Evolutionary conservation across 2,797 vertebrate genomes (phyloP).

Genomic region (Craterocephalus amniculus): DNA sequence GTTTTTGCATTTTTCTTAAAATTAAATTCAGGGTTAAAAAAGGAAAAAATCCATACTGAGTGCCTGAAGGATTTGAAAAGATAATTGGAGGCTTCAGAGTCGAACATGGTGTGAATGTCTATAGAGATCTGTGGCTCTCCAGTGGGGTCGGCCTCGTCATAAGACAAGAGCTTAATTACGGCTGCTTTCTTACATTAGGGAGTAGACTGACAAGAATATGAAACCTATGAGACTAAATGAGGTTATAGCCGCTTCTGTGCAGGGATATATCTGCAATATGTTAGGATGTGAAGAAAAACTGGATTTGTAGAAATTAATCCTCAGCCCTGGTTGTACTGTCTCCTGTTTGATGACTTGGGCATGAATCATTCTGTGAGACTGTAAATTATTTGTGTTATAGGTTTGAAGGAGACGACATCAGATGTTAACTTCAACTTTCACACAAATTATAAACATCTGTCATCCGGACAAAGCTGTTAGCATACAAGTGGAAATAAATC

Average conservation of each 20-base stretch:
- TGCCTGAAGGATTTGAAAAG: constrained; percentile 24
- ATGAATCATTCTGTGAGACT: constrained; percentile 5
- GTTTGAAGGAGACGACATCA: constrained; percentile 23
- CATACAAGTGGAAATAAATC: constrained; percentile 10
- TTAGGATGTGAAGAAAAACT: background rate
- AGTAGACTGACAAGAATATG: constrained; percentile 29
- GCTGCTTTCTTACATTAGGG: constrained; percentile 32
- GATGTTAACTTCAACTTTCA: constrained; percentile 29
- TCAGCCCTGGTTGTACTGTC: background rate
- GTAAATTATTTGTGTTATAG: constrained; percentile 10
- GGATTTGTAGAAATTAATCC: background rate
- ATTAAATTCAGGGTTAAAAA: constrained; percentile 9
- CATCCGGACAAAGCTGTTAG: constrained; percentile 17
- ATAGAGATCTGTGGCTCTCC: constrained; percentile 34
- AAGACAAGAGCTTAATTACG: constrained; percentile 51
- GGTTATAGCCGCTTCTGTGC: constrained; percentile 12
- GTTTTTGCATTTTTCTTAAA: background rate
- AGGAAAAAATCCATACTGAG: constrained; percentile 19
- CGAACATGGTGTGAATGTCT: constrained; percentile 29
- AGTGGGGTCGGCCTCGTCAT: constrained; percentile 54
- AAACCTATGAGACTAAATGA: constrained; percentile 18
- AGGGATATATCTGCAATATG: background rate
- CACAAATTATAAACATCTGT: constrained; percentile 32
- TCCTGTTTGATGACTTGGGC: background rate
- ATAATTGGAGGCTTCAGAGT: constrained; percentile 49